Percentiles rank a stretch among this genome's conserved stretches.
Conservation (phyloP, 2,888 invertebrate species). For the Dromius quadrimaculatus region DNA sequence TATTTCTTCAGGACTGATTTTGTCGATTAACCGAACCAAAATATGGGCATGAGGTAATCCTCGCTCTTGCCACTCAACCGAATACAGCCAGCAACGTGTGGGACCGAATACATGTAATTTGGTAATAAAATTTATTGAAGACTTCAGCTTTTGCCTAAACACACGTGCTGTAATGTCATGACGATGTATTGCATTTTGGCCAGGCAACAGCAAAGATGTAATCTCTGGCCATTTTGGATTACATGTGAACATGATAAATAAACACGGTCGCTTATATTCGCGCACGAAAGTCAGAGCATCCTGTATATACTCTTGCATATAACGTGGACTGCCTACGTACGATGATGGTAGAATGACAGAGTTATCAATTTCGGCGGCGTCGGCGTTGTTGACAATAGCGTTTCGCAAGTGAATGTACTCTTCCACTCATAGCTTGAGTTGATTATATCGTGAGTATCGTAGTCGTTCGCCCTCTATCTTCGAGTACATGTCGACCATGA, state of each 20-base stretch:
- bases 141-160: constrained; percentile 57
- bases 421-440: constrained; percentile 58
- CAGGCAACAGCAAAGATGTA: constrained; percentile 44
- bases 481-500: constrained; percentile 58
- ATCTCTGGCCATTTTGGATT: constrained; percentile 59
- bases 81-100: constrained; percentile 53
- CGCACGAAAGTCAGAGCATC: constrained; percentile 61
- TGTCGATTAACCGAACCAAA: constrained; percentile 59
- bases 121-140: too few relatives aligned
- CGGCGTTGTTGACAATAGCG: constrained; percentile 57
- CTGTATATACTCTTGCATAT: constrained; percentile 59
- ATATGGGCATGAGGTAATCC: constrained; percentile 61
- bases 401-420: constrained; percentile 62
- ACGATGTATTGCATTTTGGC: too few relatives aligned
- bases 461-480: constrained; percentile 57
- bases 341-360: constrained; percentile 54
- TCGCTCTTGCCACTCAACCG: constrained; percentile 59
- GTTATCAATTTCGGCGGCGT: constrained; percentile 47
- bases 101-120: constrained; percentile 57
- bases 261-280: constrained; percentile 59
- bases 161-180: constrained; percentile 58
- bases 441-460: constrained; percentile 59
- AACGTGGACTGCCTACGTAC: constrained; percentile 57
- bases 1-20: constrained; percentile 59
- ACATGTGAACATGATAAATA: constrained; percentile 60